Conservation (phyloP, 2,888 invertebrate genomes). For the Halictus ligatus region DNA sequence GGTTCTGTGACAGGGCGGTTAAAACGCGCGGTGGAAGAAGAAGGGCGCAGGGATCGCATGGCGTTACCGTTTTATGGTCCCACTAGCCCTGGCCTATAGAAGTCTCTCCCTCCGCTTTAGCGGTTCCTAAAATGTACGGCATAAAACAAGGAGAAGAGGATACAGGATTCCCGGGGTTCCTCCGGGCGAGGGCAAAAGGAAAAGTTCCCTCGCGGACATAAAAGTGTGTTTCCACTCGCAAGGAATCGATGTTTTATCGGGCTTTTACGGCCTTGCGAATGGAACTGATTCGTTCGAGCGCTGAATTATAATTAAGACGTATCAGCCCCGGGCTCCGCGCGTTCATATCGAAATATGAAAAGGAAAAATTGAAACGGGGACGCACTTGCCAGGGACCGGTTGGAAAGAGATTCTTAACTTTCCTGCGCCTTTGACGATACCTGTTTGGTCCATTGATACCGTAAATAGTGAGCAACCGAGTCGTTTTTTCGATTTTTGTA, state of each 20-base stretch:
- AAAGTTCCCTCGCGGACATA: constrained; percentile 15
- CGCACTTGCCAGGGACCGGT: background rate
- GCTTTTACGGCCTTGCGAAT: background rate
- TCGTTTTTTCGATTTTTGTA: background rate
- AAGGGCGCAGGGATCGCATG: constrained; percentile 45
- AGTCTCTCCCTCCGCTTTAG: constrained; percentile 24
- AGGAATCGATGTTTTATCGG: background rate
- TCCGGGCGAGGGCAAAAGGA: too few relatives aligned
- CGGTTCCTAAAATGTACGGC: constrained; percentile 34
- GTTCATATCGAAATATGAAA: background rate
- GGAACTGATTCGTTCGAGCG: constrained; percentile 19
- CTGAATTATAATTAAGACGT: constrained; percentile 13
- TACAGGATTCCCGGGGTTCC: background rate
- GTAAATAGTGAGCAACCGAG: background rate
- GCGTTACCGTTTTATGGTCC: constrained; percentile 56
- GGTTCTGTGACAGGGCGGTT: constrained; percentile 26
- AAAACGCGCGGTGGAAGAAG: constrained; percentile 34
- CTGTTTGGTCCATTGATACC: background rate
- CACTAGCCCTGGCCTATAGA: background rate
- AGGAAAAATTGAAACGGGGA: background rate
- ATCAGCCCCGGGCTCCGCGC: background rate
- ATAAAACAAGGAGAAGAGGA: constrained; percentile 25
- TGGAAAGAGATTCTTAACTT: background rate
- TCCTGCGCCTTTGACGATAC: background rate
- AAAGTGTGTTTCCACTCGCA: constrained; percentile 12